phyloP scores from a whole-genome alignment of 2,888 invertebrate species.

The Pyrrhosoma nymphula region DNA sequence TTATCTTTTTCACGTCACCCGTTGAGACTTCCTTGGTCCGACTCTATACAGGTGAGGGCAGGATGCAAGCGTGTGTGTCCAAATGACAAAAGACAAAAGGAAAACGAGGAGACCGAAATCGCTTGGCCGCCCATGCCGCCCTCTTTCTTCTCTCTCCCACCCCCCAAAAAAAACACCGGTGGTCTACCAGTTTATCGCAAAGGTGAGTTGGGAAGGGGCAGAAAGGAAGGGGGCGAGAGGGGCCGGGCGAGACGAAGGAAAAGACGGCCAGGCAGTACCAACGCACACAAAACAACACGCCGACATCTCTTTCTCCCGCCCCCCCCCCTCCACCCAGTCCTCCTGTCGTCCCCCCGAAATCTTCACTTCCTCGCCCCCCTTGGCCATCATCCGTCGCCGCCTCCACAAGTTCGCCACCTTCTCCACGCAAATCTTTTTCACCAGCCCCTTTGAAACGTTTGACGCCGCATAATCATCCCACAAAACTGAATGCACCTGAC shows the following conservation, averaged over 20 bases:
- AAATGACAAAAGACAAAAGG: background rate
- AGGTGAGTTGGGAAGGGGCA: background rate
- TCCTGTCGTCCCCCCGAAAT: background rate
- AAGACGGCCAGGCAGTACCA: background rate
- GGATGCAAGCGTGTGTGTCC: background rate
- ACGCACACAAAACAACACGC: background rate
- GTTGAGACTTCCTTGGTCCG: background rate
- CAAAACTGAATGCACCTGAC: background rate
- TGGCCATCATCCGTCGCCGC: background rate
- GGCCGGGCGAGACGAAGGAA: background rate
- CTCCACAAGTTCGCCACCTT: background rate
- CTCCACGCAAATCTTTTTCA: background rate
- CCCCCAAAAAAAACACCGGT: background rate
- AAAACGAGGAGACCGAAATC: too few species aligned
- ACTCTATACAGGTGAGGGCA: background rate
- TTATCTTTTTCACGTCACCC: conserved; percentile 1
- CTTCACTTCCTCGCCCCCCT: background rate
- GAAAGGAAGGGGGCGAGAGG: background rate
- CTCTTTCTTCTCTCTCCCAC: background rate
- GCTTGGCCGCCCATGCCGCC: background rate
- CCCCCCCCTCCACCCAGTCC: background rate
- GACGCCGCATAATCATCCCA: background rate
- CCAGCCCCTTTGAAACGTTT: background rate
- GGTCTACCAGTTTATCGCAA: background rate
- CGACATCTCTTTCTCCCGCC: background rate